These are phyloP conservation scores for Camponotus vicinus DNA, from an alignment of 1,140 invertebrate genomes.

Conservation along the genomic window DNA sequence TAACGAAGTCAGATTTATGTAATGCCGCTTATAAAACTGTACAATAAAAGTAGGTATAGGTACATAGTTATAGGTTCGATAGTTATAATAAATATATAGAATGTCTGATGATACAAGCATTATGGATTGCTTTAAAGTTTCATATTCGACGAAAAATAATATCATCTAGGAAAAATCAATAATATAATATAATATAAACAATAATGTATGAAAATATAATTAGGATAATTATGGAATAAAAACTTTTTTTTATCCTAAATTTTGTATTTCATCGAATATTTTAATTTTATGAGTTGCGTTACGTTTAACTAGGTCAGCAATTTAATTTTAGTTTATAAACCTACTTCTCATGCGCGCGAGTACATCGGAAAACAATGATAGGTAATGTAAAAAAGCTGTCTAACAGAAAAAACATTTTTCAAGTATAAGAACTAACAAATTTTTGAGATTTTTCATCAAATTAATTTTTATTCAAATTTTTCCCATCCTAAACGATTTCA, in stretches of 20 bases:
- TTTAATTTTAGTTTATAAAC: slow-evolving; percentile 43
- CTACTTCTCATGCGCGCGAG: background rate
- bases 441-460: background rate
- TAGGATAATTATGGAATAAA: slow-evolving; percentile 4
- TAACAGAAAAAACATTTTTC: slow-evolving; percentile 8
- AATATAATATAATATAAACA: too few relatives aligned
- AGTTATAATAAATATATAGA: background rate
- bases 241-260: slow-evolving; percentile 26
- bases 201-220: slow-evolving; percentile 11
- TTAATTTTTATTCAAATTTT: background rate
- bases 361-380: background rate
- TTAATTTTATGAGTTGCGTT: slow-evolving; percentile 40
- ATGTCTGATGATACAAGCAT: slow-evolving; percentile 1
- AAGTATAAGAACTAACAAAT: background rate
- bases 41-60: background rate
- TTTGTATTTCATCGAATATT: slow-evolving; percentile 25
- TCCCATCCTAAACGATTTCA: background rate
- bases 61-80: background rate
- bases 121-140: slow-evolving; percentile 3
- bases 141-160: slow-evolving; percentile 6
- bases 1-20: background rate
- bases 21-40: slow-evolving; percentile 17
- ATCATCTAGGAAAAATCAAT: background rate
- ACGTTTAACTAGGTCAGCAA: slow-evolving; percentile 10
- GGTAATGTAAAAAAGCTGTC: background rate